Base-by-base conservation (phyloP, 1,140 invertebrate species). In the Cylas formicarius region DNA sequence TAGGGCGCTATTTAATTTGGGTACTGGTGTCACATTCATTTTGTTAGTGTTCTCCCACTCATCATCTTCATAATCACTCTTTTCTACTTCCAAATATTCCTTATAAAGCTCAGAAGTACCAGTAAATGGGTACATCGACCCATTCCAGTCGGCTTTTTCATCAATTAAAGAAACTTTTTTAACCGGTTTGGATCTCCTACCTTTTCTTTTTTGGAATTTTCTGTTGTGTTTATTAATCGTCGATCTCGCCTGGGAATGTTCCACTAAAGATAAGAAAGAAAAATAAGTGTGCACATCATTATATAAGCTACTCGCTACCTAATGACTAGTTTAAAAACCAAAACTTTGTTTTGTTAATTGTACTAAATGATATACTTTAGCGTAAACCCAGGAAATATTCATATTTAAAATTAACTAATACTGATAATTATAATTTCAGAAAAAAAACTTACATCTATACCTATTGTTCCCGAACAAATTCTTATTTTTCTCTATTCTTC, bases 401-500 rank as follows among this genome's bases (percentile, higher is more conserved):
- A n/a, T n/a, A n/a, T n/a, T n/a, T n/a, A n/a, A n/a, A n/a, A n/a
- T n/a, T n/a, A n/a, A n/a, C n/a, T n/a, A n/a, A n/a, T n/a, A n/a
- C n/a, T n/a, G n/a, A n/a, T n/a, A n/a, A n/a, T n/a, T n/a, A n/a
- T n/a, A n/a, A n/a, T n/a, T n/a, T n/a, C n/a, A n/a, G n/a, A n/a
- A n/a, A n/a, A n/a, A n/a, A 26, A 40, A 37, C 50, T 50, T 46
- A 48, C 43, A 51, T 55, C 47, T 52, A 50, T 45, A 60, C 57
- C 58, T 67, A 58, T 45, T 58, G 9, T 62, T 64, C 2, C 66
- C 69, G 49, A 72, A 75, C 44, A 65, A 55, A 13, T 57, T 56
- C 24, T 70, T 68, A 56, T 69, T 29, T 60, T 65, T 54, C 56
- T 71, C 64, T 26, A 83, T 73, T 55, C 78, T 72, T 70, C 84